A percentile compares a stretch with the other conserved stretches of the same genome.
These are phyloP conservation scores for Chaenodraco wilsoni DNA, from an alignment of 2,797 vertebrate genomes.

Conservation along the genomic window DNA sequence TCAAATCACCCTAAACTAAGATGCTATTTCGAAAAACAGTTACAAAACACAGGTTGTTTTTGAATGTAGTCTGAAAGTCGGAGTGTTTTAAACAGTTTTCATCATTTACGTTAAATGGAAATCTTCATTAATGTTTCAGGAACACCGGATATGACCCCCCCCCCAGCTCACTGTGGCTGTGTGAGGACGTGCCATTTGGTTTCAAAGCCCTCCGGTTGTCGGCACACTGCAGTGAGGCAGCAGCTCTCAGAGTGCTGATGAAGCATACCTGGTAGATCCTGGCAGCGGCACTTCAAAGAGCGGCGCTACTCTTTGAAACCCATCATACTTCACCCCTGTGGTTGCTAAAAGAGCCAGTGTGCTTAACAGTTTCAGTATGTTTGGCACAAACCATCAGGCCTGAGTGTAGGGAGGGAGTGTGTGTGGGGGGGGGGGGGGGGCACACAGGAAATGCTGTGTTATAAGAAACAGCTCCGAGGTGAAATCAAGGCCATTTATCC, in stretches of 20 bases:
- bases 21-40: slow-evolving; percentile 31
- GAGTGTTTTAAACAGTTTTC: slow-evolving; percentile 18
- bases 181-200: slow-evolving; percentile 32
- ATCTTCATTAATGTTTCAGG: slow-evolving; percentile 40
- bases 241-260: slow-evolving; percentile 83
- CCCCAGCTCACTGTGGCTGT: slow-evolving; percentile 33
- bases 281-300: slow-evolving; percentile 92
- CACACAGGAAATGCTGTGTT: slow-evolving; percentile 79
- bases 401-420: slow-evolving; percentile 48
- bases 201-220: slow-evolving; percentile 49
- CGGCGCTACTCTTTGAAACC: slow-evolving; percentile 87
- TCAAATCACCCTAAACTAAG: slow-evolving; percentile 5
- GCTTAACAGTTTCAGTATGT: slow-evolving; percentile 93
- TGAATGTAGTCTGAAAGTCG: slow-evolving; percentile 15
- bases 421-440: slow-evolving; percentile 23
- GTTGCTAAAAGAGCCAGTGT: slow-evolving; percentile 88
- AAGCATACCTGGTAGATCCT: slow-evolving; percentile 93
- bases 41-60: slow-evolving; percentile 40
- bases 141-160: slow-evolving; percentile 34
- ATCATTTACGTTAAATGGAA: slow-evolving; percentile 32
- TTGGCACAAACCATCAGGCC: slow-evolving; percentile 83
- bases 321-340: slow-evolving; percentile 88
- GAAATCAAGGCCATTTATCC: slow-evolving; percentile 77
- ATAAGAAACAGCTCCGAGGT: slow-evolving; percentile 73
- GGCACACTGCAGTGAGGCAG: slow-evolving; percentile 51